phyloP scores from a whole-genome alignment of 2,888 invertebrate species.

The Sphaerophoria rueppellii region DNA sequence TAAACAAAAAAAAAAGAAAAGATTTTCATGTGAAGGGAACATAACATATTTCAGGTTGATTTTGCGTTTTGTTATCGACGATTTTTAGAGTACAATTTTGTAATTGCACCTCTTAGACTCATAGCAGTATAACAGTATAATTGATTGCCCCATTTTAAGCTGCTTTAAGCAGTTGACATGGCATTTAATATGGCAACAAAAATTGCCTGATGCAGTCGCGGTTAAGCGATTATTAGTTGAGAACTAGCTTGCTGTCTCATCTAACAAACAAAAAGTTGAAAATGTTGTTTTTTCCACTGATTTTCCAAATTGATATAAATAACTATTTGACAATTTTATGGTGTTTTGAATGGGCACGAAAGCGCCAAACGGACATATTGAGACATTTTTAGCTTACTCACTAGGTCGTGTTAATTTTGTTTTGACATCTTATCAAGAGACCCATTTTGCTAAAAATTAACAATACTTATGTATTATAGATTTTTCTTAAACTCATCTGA shows the following conservation, averaged over 20 bases:
- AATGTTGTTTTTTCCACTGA: no score
- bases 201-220: not conserved
- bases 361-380: not conserved
- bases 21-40: slow-evolving; percentile 57
- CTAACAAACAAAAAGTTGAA: not conserved
- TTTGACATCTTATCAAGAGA: slow-evolving; percentile 33
- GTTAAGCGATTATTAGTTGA: not conserved
- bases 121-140: slow-evolving; percentile 69
- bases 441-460: slow-evolving; percentile 13
- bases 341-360: not conserved
- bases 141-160: slow-evolving; percentile 73
- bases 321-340: no score
- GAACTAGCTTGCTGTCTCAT: not conserved
- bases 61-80: slow-evolving; percentile 72
- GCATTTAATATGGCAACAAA: slow-evolving; percentile 47
- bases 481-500: slow-evolving; percentile 23
- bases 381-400: no score
- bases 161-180: slow-evolving; percentile 72
- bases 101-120: slow-evolving; percentile 72
- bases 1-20: slow-evolving; percentile 31
- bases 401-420: no score
- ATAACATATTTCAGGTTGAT: slow-evolving; percentile 68
- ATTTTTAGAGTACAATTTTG: slow-evolving; percentile 71
- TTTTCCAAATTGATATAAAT: no score
- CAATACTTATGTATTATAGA: slow-evolving; percentile 15